A percentile compares a stretch with the other conserved stretches of the same genome.
Conservation (phyloP, 2,113 vertebrate genomes). For the Lipophrys pholis region DNA sequence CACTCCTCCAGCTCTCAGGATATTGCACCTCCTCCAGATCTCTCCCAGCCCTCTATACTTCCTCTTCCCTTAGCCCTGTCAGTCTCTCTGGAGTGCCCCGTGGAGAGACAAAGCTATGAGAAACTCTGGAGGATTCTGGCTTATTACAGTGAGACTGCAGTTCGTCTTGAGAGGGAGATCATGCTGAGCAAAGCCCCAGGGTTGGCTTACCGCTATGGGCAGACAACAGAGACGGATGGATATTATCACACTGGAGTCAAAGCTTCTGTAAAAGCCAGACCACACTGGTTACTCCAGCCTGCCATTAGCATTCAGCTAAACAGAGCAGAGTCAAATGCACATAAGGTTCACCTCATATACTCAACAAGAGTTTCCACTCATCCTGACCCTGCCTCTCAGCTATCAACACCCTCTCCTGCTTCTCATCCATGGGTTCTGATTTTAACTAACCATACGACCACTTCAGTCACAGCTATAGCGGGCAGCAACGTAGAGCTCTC, state of each 20-base stretch:
- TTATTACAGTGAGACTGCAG: constrained; percentile 93
- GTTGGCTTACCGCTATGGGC: constrained; percentile 85
- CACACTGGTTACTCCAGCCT: constrained; percentile 90
- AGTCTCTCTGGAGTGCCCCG: constrained; percentile 86
- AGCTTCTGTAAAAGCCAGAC: constrained; percentile 83
- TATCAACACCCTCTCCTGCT: constrained; percentile 23
- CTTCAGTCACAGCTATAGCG: constrained; percentile 73
- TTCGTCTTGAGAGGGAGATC: constrained; percentile 85
- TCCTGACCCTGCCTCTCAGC: constrained; percentile 45
- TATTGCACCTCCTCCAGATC: constrained; percentile 62
- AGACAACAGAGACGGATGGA: constrained; percentile 84
- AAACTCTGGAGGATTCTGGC: constrained; percentile 93
- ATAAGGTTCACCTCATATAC: constrained; percentile 85
- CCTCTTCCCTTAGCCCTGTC: constrained; percentile 79
- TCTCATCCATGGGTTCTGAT: constrained; percentile 90
- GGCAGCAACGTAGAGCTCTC: constrained; percentile 82
- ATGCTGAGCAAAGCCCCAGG: constrained; percentile 82
- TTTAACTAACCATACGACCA: constrained; percentile 66
- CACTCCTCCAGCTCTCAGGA: constrained; percentile 56
- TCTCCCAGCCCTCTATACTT: constrained; percentile 58
- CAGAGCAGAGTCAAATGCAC: constrained; percentile 86
- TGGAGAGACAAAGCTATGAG: constrained; percentile 87
- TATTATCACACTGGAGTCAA: constrained; percentile 92
- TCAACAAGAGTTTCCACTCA: constrained; percentile 79
- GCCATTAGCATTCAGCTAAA: constrained; percentile 88